A percentile compares a stretch with the other conserved stretches of the same genome.
These are phyloP conservation scores for Anthoptus insignis DNA, from an alignment of 2,888 invertebrate species.

Conservation along the genomic window DNA sequence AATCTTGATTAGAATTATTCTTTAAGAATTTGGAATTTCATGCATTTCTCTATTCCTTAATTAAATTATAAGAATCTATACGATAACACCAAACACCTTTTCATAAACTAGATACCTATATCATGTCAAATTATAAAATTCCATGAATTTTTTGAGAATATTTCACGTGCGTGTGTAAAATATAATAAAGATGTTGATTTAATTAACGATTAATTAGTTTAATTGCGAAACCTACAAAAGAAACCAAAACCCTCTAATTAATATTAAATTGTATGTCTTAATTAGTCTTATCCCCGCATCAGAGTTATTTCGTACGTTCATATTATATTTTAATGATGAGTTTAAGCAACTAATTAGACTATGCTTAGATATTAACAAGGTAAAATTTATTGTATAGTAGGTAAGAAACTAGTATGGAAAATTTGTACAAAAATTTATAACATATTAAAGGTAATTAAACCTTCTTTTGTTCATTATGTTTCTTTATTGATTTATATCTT, in stretches of 20 bases:
- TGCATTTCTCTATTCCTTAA: background rate
- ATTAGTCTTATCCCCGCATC: constrained; percentile 47
- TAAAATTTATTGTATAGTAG: constrained; percentile 1
- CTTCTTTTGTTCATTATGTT: too few species aligned
- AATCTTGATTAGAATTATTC: too few species aligned
- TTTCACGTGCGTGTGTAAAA: background rate
- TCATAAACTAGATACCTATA: background rate
- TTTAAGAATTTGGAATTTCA: too few species aligned
- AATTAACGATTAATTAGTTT: constrained; percentile 25
- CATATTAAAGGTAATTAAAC: background rate
- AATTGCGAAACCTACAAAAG: constrained; percentile 17
- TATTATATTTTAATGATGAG: constrained; percentile 38
- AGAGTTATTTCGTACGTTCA: constrained; percentile 42
- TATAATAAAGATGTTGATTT: constrained; percentile 20
- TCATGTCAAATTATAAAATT: background rate
- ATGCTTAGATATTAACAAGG: constrained; percentile 19
- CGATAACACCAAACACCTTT: background rate
- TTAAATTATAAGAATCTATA: too few species aligned
- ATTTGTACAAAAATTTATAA: too few species aligned
- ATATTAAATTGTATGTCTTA: constrained; percentile 40
- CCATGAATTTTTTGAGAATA: constrained; percentile 2
- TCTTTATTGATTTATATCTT: too few species aligned
- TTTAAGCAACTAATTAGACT: constrained; percentile 24
- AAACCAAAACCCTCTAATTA: constrained; percentile 14
- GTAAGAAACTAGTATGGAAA: background rate